These are phyloP conservation scores for Scarus forsteni DNA, from an alignment of 2,797 vertebrate species.

Conservation along the genomic window DNA sequence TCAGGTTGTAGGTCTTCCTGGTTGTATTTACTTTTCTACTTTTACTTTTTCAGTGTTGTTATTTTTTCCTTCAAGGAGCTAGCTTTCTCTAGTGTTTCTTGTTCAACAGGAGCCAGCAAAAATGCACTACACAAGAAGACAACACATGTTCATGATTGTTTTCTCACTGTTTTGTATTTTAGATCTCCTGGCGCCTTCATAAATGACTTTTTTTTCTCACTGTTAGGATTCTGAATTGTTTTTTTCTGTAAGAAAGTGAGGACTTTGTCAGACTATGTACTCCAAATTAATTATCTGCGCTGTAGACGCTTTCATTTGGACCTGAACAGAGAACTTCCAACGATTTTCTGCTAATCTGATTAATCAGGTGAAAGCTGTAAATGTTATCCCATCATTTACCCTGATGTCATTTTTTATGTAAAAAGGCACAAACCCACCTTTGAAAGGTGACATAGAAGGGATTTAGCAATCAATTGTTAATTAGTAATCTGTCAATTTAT, in stretches of 20 bases:
- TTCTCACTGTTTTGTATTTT: conserved; percentile 71
- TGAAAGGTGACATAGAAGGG: conserved; percentile 10
- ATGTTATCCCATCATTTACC: conserved; percentile 24
- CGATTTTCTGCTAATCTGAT: conserved; percentile 30
- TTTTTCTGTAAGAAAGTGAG: conserved; percentile 45
- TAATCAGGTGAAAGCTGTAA: conserved; percentile 27
- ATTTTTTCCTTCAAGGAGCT: conserved; percentile 52
- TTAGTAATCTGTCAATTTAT: conserved; percentile 12
- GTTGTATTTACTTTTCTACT: conserved; percentile 26
- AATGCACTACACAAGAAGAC: conserved; percentile 62
- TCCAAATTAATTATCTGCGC: conserved; percentile 24
- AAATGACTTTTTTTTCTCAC: conserved; percentile 53
- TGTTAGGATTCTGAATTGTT: conserved; percentile 67
- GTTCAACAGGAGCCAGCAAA: conserved; percentile 69
- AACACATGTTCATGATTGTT: conserved; percentile 58
- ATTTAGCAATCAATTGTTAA: conserved; percentile 4
- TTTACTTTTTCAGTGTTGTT: conserved; percentile 25
- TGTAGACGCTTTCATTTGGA: conserved; percentile 32
- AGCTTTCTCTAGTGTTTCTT: conserved; percentile 63
- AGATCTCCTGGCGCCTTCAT: conserved; percentile 63
- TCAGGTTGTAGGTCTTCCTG: conserved; percentile 52
- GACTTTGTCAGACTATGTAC: conserved; percentile 46
- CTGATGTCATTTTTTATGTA: conserved; percentile 25
- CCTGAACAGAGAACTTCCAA: conserved; percentile 12
- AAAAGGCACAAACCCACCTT: conserved; percentile 12